A percentile compares a stretch with the other conserved stretches of the same genome.
phyloP scores from a whole-genome alignment of 2,888 invertebrate species.

The Synergus laeviventris region DNA sequence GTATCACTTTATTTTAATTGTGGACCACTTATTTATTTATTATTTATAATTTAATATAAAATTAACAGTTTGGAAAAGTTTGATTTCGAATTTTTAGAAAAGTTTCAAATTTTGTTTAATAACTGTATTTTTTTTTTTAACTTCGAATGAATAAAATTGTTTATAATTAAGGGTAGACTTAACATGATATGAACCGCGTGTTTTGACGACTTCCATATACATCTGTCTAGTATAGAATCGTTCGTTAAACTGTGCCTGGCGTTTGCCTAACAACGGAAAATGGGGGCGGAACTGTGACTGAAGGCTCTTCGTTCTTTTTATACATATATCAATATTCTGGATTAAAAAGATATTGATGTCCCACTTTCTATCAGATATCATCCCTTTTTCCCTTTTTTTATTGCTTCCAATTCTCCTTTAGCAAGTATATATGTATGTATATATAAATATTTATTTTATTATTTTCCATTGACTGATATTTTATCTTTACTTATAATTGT shows the following conservation, averaged over 20 bases:
- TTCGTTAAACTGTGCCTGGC: constrained; percentile 47
- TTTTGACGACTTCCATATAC: neutral
- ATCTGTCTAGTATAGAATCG: constrained; percentile 45
- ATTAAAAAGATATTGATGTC: neutral
- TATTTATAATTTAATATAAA: too few relatives aligned
- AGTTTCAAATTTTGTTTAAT: neutral
- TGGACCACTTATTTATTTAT: neutral
- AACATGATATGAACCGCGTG: constrained; percentile 35
- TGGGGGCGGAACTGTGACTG: constrained; percentile 64
- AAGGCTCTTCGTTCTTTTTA: constrained; percentile 49
- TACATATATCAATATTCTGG: constrained; percentile 12
- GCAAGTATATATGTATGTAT: too few relatives aligned
- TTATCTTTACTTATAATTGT: too few relatives aligned
- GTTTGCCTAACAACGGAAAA: constrained; percentile 68
- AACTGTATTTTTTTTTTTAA: constrained; percentile 4
- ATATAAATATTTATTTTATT: too few relatives aligned
- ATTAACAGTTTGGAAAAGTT: neutral
- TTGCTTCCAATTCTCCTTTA: neutral
- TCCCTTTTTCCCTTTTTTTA: neutral
- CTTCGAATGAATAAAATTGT: neutral
- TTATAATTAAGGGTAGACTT: neutral
- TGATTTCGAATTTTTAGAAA: neutral
- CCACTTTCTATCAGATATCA: neutral
- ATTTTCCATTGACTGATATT: too few relatives aligned
- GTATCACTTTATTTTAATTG: neutral